Evolutionary conservation across 2,888 invertebrate genomes (phyloP).

Genomic region (Caenorhabditis sp.): DNA sequence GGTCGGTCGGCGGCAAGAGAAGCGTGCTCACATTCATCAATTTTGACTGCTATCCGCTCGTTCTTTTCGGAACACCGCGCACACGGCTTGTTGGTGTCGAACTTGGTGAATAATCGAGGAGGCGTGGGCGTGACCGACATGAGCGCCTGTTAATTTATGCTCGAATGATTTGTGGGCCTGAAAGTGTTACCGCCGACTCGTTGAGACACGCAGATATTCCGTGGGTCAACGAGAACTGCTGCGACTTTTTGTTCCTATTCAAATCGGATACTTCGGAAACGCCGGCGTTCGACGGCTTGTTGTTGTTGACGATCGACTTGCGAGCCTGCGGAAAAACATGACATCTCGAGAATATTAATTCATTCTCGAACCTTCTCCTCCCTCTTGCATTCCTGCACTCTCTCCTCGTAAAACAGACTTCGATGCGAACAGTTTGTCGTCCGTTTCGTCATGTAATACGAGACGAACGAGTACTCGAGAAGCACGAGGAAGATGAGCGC

Average conservation of each 20-base stretch:
- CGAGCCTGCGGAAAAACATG: constrained; percentile 35
- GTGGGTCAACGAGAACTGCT: constrained; percentile 63
- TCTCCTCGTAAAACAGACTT: constrained; percentile 45
- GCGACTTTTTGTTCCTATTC: constrained; percentile 45
- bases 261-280: constrained; percentile 27
- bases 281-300: constrained; percentile 19
- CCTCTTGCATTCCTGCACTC: constrained; percentile 45
- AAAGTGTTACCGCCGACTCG: constrained; percentile 64
- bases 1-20: neutral
- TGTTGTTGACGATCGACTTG: constrained; percentile 35
- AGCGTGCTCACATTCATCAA: constrained; percentile 71
- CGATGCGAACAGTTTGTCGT: constrained; percentile 72
- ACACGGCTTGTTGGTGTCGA: constrained; percentile 74
- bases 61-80: constrained; percentile 70
- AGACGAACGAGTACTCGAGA: constrained; percentile 78
- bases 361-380: constrained; percentile 30
- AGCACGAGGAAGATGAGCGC: constrained; percentile 78
- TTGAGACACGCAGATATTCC: constrained; percentile 70
- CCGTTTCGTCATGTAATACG: constrained; percentile 76
- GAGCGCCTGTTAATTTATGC: constrained; percentile 63
- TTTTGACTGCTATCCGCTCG: constrained; percentile 71
- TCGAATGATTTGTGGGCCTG: too few species aligned
- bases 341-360: too few species aligned
- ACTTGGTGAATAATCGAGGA: constrained; percentile 70
- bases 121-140: constrained; percentile 71